Percentiles rank a stretch among this genome's conserved stretches.
phyloP scores from a whole-genome alignment of 2,888 invertebrate genomes.

The Germaria angustata region DNA sequence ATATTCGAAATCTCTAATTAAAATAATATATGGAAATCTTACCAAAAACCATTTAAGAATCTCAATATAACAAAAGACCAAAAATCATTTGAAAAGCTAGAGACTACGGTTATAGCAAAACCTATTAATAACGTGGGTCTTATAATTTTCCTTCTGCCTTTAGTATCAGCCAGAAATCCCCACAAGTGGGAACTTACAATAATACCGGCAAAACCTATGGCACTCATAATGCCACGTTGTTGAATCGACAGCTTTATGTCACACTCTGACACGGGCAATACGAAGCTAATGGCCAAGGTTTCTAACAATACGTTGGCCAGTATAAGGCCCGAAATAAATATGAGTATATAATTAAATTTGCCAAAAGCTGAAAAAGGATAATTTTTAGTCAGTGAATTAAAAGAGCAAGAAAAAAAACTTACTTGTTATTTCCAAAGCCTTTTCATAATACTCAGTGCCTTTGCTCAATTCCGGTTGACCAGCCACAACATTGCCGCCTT shows the following conservation, averaged over 20 bases:
- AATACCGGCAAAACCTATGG: slow-evolving; percentile 80
- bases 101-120: slow-evolving; percentile 80
- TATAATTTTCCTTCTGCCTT: slow-evolving; percentile 80
- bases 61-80: slow-evolving; percentile 81
- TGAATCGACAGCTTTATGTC: slow-evolving; percentile 78
- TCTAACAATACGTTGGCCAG: slow-evolving; percentile 80
- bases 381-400: background rate
- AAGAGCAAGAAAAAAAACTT: too few relatives aligned
- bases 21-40: slow-evolving; percentile 68
- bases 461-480: slow-evolving; percentile 67
- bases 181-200: slow-evolving; percentile 82
- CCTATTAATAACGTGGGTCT: slow-evolving; percentile 80
- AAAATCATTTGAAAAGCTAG: slow-evolving; percentile 80
- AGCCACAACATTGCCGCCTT: slow-evolving; percentile 69
- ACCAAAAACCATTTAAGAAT: slow-evolving; percentile 82
- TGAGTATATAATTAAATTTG: slow-evolving; percentile 80
- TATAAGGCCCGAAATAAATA: slow-evolving; percentile 81
- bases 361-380: slow-evolving; percentile 80
- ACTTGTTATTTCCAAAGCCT: slow-evolving; percentile 71
- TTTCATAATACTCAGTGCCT: slow-evolving; percentile 71
- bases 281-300: slow-evolving; percentile 81
- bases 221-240: slow-evolving; percentile 79
- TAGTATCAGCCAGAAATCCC: slow-evolving; percentile 82
- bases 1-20: background rate
- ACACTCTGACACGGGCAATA: slow-evolving; percentile 81